A percentile compares a stretch with the other conserved stretches of the same genome.
phyloP scores from a whole-genome alignment of 2,888 invertebrate genomes.

The Tetranychus truncatus region DNA sequence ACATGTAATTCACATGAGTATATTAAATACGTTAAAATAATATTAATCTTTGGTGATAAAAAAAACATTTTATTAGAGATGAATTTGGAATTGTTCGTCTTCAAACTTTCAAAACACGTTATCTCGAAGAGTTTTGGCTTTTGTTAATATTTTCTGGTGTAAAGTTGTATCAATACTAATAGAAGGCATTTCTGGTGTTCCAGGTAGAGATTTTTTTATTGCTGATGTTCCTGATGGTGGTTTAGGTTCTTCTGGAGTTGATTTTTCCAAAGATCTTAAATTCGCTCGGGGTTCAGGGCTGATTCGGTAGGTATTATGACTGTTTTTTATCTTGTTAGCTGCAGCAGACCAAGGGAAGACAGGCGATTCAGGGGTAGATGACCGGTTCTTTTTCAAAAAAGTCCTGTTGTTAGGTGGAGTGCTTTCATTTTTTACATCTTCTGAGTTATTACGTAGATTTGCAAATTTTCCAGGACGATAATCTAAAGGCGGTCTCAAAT shows the following conservation, averaged over 20 bases:
- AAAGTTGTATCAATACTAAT: background rate
- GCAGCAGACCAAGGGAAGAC: background rate
- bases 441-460: background rate
- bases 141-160: background rate
- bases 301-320: background rate
- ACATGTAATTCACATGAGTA: no score
- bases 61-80: background rate
- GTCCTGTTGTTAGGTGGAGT: background rate
- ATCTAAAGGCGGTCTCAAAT: background rate
- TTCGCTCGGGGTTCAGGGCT: background rate
- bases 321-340: background rate
- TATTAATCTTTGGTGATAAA: slow-evolving; percentile 4
- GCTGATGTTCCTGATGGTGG: background rate
- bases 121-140: background rate
- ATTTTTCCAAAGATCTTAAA: background rate
- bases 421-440: background rate
- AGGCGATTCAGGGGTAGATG: background rate
- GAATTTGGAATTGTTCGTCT: background rate
- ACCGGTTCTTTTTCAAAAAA: background rate
- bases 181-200: slow-evolving; percentile 4
- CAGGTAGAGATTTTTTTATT: background rate
- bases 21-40: background rate
- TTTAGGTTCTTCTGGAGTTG: background rate
- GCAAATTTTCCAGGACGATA: background rate
- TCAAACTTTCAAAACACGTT: background rate